Conservation (phyloP, 2,113 vertebrate species). For the Rattus rattus region DNA sequence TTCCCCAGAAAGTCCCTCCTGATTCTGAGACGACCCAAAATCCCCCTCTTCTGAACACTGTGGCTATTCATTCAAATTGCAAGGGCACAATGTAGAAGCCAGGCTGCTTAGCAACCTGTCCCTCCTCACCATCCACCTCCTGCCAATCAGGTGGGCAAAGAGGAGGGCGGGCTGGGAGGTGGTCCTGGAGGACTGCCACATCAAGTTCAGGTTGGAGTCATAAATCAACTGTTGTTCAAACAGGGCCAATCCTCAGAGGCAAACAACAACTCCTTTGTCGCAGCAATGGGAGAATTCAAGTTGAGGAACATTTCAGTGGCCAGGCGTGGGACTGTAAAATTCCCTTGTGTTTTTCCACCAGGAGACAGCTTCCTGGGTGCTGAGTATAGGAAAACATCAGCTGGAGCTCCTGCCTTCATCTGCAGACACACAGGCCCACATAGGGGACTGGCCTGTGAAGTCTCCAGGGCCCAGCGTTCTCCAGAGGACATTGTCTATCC, state of each 20-base stretch:
- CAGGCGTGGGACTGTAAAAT: background rate
- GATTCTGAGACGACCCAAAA: conserved; percentile 66
- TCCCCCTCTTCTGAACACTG: conserved; percentile 78
- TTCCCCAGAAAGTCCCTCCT: conserved; percentile 63
- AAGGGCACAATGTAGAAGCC: conserved; percentile 63
- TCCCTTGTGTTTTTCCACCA: background rate
- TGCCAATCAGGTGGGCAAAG: conserved; percentile 79
- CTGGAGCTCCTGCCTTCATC: background rate
- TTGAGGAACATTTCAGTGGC: background rate
- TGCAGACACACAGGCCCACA: background rate
- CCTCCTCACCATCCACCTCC: background rate
- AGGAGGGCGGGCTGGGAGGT: background rate
- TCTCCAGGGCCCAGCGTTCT: background rate
- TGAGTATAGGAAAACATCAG: background rate
- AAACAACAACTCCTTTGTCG: conserved; percentile 71
- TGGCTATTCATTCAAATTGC: conserved; percentile 82
- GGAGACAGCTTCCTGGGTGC: conserved; percentile 24
- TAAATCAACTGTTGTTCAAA: conserved; percentile 64
- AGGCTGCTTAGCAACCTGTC: conserved; percentile 79
- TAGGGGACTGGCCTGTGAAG: background rate
- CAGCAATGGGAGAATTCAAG: background rate
- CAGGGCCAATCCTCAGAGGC: conserved; percentile 50
- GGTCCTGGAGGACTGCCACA: conserved; percentile 27
- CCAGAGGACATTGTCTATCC: background rate
- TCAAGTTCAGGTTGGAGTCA: conserved; percentile 63